Evolutionary conservation across 30 jellyfish, hydroid and myxozoan genomes (phyloP).

Genomic region (Aurelia coerulea): DNA sequence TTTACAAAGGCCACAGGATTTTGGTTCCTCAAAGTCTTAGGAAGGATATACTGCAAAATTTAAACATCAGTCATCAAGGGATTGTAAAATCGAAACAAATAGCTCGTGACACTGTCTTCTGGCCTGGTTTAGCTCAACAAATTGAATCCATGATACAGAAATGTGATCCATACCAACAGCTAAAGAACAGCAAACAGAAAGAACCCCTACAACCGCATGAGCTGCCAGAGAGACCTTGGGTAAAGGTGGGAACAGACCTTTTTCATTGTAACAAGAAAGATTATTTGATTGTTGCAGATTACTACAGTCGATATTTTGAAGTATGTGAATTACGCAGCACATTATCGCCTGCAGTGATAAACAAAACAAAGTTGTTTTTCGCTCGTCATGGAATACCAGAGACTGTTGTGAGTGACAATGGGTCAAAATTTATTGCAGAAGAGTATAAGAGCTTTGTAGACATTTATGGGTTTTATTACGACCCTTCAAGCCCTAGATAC

Average conservation of each 20-base stretch:
- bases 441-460: conserved; percentile 24
- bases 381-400: conserved; percentile 57
- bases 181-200: conserved; percentile 4
- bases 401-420: conserved; percentile 49
- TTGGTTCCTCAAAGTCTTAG: conserved; percentile 19
- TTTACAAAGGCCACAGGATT: conserved; percentile 20
- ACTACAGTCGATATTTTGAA: conserved; percentile 35
- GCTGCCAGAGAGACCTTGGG: conserved; percentile 54
- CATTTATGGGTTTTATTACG: conserved; percentile 32
- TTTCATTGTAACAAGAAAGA: conserved; percentile 19
- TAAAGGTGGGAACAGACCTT: conserved; percentile 44
- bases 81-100: conserved; percentile 9
- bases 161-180: conserved; percentile 31
- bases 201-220: conserved; percentile 60
- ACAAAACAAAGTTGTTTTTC: conserved; percentile 12
- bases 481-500: conserved; percentile 38
- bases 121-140: conserved; percentile 45
- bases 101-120: conserved; percentile 42
- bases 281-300: conserved; percentile 44
- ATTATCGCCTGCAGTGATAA: conserved; percentile 29
- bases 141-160: conserved; percentile 13
- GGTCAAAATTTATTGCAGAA: conserved; percentile 31
- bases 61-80: conserved; percentile 39
- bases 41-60: conserved; percentile 19
- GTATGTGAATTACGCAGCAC: conserved; percentile 12